Evolutionary conservation across 2,113 vertebrate genomes (phyloP).

Genomic region (Chloebia gouldiae): DNA sequence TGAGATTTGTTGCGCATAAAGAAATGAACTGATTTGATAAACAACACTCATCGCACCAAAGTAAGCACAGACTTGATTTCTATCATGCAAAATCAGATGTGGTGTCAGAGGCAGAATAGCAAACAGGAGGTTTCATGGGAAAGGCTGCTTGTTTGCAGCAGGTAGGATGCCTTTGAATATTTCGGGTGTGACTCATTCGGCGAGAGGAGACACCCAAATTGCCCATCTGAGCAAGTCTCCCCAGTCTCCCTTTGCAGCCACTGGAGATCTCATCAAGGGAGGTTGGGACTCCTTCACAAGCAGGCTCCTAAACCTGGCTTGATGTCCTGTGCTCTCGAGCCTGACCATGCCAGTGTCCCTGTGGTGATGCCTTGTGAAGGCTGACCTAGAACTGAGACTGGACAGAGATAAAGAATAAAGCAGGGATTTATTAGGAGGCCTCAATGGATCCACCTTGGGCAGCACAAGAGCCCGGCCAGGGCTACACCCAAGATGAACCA

Average conservation of each 20-base stretch:
- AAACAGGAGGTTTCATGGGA: constrained; percentile 38
- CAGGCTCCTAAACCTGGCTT: not conserved
- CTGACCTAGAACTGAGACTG: not conserved
- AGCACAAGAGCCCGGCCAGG: not conserved
- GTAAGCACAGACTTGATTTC: not conserved
- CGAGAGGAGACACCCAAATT: constrained; percentile 32
- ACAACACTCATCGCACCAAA: not conserved
- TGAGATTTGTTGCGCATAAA: not conserved
- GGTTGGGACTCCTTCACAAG: not conserved
- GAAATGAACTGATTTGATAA: not conserved
- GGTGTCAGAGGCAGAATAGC: not conserved
- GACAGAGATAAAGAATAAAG: not conserved
- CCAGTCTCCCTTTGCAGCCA: not conserved
- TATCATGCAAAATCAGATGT: constrained; percentile 28
- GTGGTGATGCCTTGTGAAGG: not conserved
- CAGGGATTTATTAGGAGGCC: not conserved
- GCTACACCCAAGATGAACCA: not conserved
- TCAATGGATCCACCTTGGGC: not conserved
- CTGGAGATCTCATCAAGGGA: not conserved
- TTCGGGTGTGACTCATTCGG: not conserved
- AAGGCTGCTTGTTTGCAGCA: not conserved
- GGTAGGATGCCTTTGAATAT: constrained; percentile 37
- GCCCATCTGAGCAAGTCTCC: constrained; percentile 16
- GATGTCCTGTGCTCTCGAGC: rapidly evolving
- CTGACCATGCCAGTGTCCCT: not conserved